A percentile compares a stretch with the other conserved stretches of the same genome.
Evolutionary conservation across 1,140 invertebrate genomes (phyloP).

Genomic region (Hycleus phaleratus): DNA sequence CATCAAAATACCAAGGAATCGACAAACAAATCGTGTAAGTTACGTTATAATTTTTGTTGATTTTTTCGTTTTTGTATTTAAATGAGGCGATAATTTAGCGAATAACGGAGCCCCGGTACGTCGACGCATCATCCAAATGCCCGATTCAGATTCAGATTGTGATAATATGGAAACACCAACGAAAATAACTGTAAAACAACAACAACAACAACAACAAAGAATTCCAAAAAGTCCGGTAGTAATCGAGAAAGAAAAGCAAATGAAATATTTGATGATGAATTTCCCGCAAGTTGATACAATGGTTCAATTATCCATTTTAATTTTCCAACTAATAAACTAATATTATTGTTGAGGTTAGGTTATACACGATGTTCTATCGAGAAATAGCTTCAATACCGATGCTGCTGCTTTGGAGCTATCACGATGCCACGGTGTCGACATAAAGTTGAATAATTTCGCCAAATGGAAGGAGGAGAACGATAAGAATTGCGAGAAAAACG

Average conservation of each 20-base stretch:
- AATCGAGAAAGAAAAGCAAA: conserved; percentile 34
- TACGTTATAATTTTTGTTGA: conserved; percentile 24
- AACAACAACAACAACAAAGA: background rate
- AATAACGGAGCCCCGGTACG: conserved; percentile 7
- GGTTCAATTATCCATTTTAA: conserved; percentile 14
- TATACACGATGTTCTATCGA: conserved; percentile 33
- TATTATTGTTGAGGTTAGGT: conserved; percentile 19
- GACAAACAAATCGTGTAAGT: too few species aligned
- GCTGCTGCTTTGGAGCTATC: conserved; percentile 30
- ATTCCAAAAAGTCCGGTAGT: conserved; percentile 23
- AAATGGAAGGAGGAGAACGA: conserved; percentile 20
- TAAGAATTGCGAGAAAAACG: background rate
- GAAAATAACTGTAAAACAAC: background rate
- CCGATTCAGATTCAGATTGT: conserved; percentile 36
- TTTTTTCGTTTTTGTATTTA: background rate
- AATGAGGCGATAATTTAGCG: background rate
- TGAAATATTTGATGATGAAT: conserved; percentile 33
- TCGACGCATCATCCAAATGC: conserved; percentile 23
- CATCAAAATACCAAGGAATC: conserved; percentile 11
- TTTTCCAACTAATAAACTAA: too few species aligned
- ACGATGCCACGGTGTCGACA: conserved; percentile 2
- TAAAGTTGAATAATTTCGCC: conserved; percentile 17
- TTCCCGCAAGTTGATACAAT: conserved; percentile 33
- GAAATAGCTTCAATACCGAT: conserved; percentile 33
- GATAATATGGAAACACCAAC: conserved; percentile 19